These are phyloP conservation scores for Drosophila mulleri DNA, from an alignment of 2,888 invertebrate genomes.

Conservation along the genomic window DNA sequence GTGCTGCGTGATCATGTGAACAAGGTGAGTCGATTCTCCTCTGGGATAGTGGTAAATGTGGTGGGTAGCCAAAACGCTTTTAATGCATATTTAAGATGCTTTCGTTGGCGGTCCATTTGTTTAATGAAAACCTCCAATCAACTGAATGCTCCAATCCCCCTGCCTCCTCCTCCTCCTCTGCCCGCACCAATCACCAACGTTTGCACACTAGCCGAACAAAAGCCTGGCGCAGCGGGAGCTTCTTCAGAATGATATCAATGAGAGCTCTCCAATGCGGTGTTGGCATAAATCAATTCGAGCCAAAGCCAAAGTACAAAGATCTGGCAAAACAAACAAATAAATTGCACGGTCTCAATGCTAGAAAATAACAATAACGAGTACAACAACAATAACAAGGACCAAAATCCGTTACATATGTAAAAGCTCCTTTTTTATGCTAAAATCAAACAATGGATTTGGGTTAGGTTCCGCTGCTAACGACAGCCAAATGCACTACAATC, in stretches of 20 bases:
- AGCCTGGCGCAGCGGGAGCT: constrained; percentile 29
- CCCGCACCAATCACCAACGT: not conserved
- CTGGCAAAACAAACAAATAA: constrained; percentile 71
- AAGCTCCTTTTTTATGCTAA: constrained; percentile 66
- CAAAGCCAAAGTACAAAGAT: constrained; percentile 45
- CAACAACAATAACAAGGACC: constrained; percentile 26
- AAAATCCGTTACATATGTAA: constrained; percentile 71
- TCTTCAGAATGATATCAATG: constrained; percentile 50
- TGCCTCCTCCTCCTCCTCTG: not conserved
- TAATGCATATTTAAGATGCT: constrained; percentile 62
- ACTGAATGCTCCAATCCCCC: not conserved
- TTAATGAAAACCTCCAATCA: constrained; percentile 56
- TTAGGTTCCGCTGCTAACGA: constrained; percentile 54
- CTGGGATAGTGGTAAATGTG: constrained; percentile 9
- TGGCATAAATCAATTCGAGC: constrained; percentile 70
- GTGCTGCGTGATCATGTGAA: constrained; percentile 93
- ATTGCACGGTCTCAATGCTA: constrained; percentile 60
- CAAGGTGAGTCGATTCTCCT: constrained; percentile 87
- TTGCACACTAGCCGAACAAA: constrained; percentile 31
- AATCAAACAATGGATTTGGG: constrained; percentile 60
- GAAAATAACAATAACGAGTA: constrained; percentile 43
- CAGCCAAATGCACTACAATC: constrained; percentile 60
- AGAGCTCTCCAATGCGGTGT: constrained; percentile 42
- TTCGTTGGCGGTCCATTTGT: constrained; percentile 54
- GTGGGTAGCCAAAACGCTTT: constrained; percentile 47